A percentile compares a stretch with the other conserved stretches of the same genome.
Evolutionary conservation across 2,888 invertebrate genomes (phyloP).

Genomic region (Acanthopleura granulata): DNA sequence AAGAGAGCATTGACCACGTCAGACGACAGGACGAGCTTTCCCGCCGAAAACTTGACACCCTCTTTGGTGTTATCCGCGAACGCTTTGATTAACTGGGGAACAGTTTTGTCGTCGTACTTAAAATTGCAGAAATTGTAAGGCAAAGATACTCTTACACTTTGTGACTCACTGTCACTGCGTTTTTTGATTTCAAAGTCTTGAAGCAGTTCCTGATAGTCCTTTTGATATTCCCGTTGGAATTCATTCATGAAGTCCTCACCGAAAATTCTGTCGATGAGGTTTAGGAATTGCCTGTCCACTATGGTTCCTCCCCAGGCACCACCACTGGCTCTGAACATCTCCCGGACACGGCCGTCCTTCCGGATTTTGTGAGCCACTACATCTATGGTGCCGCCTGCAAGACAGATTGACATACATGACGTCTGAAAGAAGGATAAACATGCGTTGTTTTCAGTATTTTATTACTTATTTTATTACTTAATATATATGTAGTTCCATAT

Average conservation of each 20-base stretch:
- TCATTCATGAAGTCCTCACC: slow-evolving; percentile 51
- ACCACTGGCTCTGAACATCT: slow-evolving; percentile 61
- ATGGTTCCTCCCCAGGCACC: slow-evolving; percentile 63
- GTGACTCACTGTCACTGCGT: slow-evolving; percentile 51
- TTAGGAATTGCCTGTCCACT: slow-evolving; percentile 55
- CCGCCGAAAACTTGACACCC: slow-evolving; percentile 59
- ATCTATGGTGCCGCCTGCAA: slow-evolving; percentile 60
- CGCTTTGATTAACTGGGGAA: slow-evolving; percentile 56
- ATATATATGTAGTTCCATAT: too few species aligned
- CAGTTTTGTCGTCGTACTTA: slow-evolving; percentile 50
- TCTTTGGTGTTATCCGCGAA: slow-evolving; percentile 44
- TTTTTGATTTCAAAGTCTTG: slow-evolving; percentile 63
- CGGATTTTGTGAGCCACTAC: slow-evolving; percentile 62
- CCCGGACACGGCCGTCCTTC: slow-evolving; percentile 55
- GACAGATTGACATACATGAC: too few species aligned
- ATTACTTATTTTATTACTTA: too few species aligned
- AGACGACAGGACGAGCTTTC: slow-evolving; percentile 56
- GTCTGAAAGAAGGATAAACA: too few species aligned
- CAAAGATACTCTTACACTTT: slow-evolving; percentile 54
- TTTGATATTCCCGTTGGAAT: slow-evolving; percentile 54
- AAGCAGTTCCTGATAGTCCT: slow-evolving; percentile 56
- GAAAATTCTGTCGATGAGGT: slow-evolving; percentile 52
- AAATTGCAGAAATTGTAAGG: slow-evolving; percentile 62
- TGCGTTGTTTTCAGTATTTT: too few species aligned
- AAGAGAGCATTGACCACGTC: slow-evolving; percentile 52